These are phyloP conservation scores for Calyptommatus sinebrachiatus DNA, from an alignment of 2,113 vertebrate species.

Conservation along the genomic window DNA sequence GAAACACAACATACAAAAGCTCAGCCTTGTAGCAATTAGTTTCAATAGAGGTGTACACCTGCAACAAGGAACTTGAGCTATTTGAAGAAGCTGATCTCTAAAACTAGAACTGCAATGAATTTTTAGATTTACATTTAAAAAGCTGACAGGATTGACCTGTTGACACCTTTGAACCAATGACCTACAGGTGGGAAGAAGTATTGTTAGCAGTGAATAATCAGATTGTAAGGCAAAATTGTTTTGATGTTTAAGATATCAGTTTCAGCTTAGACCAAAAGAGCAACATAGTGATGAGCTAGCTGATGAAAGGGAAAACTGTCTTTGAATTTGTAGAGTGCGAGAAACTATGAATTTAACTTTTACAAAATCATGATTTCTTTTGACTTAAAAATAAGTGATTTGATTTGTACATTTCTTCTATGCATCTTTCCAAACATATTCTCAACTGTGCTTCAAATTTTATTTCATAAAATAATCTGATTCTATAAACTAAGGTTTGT, in stretches of 20 bases:
- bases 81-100: conserved; percentile 69
- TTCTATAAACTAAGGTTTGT: not conserved
- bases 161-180: conserved; percentile 78
- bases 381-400: conserved; percentile 8
- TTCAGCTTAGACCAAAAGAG: conserved; percentile 69
- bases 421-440: not conserved
- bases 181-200: conserved; percentile 87
- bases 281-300: conserved; percentile 66
- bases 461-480: too few species aligned
- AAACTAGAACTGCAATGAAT: conserved; percentile 58
- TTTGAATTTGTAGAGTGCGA: conserved; percentile 42
- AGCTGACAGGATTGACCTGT: conserved; percentile 72
- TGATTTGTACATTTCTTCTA: conserved; percentile 8
- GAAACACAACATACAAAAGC: conserved; percentile 23
- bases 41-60: conserved; percentile 84
- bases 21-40: conserved; percentile 54
- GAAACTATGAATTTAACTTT: conserved; percentile 23
- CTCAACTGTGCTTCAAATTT: not conserved
- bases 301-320: conserved; percentile 58
- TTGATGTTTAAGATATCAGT: conserved; percentile 77
- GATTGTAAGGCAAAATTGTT: conserved; percentile 73
- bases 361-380: conserved; percentile 25
- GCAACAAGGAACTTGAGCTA: conserved; percentile 69
- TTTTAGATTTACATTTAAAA: conserved; percentile 63
- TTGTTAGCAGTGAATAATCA: conserved; percentile 82